Conservation (phyloP, 2,888 invertebrate species). For the Drosophila trichaetosa region DNA sequence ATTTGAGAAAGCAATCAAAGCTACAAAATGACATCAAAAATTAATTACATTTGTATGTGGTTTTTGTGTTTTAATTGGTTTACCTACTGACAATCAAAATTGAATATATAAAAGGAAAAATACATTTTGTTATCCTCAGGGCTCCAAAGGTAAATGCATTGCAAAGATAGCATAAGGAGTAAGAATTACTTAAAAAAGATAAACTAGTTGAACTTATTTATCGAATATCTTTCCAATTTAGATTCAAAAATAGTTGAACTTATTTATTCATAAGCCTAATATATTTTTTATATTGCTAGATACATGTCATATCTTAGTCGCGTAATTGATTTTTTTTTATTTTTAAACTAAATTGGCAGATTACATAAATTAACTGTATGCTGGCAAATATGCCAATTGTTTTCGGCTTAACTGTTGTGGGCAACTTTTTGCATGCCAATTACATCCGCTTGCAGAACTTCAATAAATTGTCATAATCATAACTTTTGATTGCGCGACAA, state of each 20-base stretch:
- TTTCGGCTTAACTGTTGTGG: neutral
- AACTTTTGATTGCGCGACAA: constrained; percentile 59
- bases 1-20: constrained; percentile 12
- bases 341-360: neutral
- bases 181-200: neutral
- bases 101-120: neutral
- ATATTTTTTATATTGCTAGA: neutral
- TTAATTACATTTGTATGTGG: neutral
- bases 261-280: neutral
- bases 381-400: neutral
- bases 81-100: neutral
- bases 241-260: accelerated
- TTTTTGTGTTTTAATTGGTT: constrained; percentile 1
- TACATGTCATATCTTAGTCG: neutral
- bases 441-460: constrained; percentile 10
- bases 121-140: neutral
- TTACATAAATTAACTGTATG: neutral
- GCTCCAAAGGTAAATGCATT: neutral
- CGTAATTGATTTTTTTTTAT: neutral
- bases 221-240: neutral
- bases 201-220: neutral
- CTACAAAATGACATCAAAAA: constrained; percentile 11
- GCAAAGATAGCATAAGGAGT: neutral
- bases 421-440: constrained; percentile 25
- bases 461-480: constrained; percentile 53